Conservation (phyloP, 2,888 invertebrate species). For the Thereva unica region DNA sequence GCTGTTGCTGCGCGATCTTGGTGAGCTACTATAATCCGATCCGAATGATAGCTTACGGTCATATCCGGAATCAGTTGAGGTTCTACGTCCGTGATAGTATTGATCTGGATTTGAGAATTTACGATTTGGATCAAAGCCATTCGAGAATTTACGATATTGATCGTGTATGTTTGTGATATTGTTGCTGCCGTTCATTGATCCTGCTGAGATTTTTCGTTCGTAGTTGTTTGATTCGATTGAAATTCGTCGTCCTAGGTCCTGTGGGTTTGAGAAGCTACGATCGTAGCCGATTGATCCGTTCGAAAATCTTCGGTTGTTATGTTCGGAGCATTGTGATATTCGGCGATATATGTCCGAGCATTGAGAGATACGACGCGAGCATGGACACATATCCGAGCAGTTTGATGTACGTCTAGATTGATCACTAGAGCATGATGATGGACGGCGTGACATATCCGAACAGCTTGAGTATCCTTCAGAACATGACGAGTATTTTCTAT, state of each 20-base stretch:
- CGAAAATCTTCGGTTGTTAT: conserved; percentile 61
- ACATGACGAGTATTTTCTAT: conserved; percentile 54
- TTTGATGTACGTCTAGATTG: conserved; percentile 53
- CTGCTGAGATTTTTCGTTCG: conserved; percentile 52
- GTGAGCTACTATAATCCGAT: conserved; percentile 56
- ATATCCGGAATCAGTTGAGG: conserved; percentile 58
- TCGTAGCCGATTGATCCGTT: conserved; percentile 45
- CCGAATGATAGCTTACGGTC: conserved; percentile 57
- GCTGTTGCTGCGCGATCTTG: conserved; percentile 55
- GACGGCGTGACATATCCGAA: conserved; percentile 53
- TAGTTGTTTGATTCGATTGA: conserved; percentile 52
- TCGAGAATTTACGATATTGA: conserved; percentile 56
- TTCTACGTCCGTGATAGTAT: conserved; percentile 55
- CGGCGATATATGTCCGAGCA: conserved; percentile 52
- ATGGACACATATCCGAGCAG: conserved; percentile 55
- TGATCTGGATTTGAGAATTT: conserved; percentile 56
- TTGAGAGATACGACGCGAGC: conserved; percentile 54
- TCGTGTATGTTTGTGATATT: conserved; percentile 35
- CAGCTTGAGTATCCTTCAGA: conserved; percentile 54
- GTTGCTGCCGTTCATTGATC: conserved; percentile 43
- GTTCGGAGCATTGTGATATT: conserved; percentile 58
- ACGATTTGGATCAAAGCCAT: conserved; percentile 52
- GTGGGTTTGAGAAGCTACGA: conserved; percentile 44
- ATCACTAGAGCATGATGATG: conserved; percentile 53
- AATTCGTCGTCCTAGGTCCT: conserved; percentile 48